A percentile compares a stretch with the other conserved stretches of the same genome.
phyloP scores from a whole-genome alignment of 2,888 invertebrate species.

The Luperina testacea region DNA sequence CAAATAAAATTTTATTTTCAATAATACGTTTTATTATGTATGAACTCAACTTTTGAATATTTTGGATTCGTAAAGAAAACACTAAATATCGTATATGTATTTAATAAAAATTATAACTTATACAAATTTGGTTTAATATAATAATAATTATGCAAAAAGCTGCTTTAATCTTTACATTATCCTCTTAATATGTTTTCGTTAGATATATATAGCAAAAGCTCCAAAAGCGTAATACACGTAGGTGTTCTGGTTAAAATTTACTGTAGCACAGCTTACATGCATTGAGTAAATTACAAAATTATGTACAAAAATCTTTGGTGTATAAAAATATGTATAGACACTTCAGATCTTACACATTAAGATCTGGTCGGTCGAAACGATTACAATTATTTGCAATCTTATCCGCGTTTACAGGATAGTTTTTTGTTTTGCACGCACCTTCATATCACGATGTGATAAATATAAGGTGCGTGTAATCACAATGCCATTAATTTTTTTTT shows the following conservation, averaged over 20 bases:
- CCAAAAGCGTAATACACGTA: constrained; percentile 79
- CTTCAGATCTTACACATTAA: constrained; percentile 85
- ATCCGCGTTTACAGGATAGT: constrained; percentile 89
- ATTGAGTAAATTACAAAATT: constrained; percentile 78
- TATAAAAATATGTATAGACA: constrained; percentile 87
- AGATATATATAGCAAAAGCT: constrained; percentile 84
- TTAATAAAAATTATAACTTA: constrained; percentile 85
- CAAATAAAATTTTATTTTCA: constrained; percentile 38
- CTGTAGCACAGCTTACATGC: constrained; percentile 81
- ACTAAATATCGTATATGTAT: constrained; percentile 76
- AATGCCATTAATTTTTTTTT: constrained; percentile 82
- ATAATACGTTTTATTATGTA: constrained; percentile 16
- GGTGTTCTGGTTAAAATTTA: constrained; percentile 78
- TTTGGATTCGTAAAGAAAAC: constrained; percentile 70
- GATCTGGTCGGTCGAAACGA: constrained; percentile 90
- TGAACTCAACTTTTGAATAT: constrained; percentile 21
- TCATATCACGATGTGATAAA: constrained; percentile 76
- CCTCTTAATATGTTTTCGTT: constrained; percentile 78
- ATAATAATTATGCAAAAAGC: constrained; percentile 85
- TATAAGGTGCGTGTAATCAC: constrained; percentile 81
- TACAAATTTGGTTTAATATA: constrained; percentile 79
- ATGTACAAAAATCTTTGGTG: constrained; percentile 88
- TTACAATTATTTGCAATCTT: constrained; percentile 86
- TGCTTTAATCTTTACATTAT: constrained; percentile 81
- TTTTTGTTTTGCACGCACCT: constrained; percentile 74